Evolutionary conservation across 2,888 invertebrate genomes (phyloP).

Genomic region (Eudemis profundana): DNA sequence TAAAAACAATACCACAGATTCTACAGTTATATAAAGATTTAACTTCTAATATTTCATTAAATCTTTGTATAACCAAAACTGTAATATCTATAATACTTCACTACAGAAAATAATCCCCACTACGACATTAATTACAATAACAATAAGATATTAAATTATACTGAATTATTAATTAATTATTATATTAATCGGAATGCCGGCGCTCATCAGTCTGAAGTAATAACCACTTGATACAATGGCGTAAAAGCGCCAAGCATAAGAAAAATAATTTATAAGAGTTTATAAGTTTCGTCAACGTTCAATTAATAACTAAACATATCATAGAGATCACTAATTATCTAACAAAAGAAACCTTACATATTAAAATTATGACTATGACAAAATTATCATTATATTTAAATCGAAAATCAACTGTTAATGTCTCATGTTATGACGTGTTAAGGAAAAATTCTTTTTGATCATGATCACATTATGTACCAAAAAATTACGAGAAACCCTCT

Average conservation of each 20-base stretch:
- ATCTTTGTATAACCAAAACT: constrained; percentile 22
- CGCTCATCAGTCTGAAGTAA: constrained; percentile 23
- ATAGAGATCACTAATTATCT: constrained; percentile 38
- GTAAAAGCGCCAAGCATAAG: constrained; percentile 25
- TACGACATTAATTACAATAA: constrained; percentile 16
- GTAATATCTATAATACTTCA: constrained; percentile 30
- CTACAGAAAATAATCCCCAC: constrained; percentile 3
- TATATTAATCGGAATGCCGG: constrained; percentile 24
- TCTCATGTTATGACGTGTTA: not conserved
- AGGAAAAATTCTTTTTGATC: too few species aligned
- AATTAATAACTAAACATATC: constrained; percentile 21
- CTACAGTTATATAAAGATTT: constrained; percentile 25
- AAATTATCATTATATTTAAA: not conserved
- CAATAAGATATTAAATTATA: constrained; percentile 15
- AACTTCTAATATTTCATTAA: constrained; percentile 8
- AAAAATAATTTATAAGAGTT: not conserved
- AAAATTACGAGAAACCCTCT: too few species aligned
- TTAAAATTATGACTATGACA: constrained; percentile 27
- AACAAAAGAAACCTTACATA: constrained; percentile 30
- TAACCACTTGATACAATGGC: constrained; percentile 13
- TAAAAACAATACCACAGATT: constrained; percentile 16
- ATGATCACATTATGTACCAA: too few species aligned
- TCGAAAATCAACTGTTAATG: not conserved
- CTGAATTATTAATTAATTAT: constrained; percentile 6
- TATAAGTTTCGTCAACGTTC: constrained; percentile 24